Evolutionary conservation across 1,140 invertebrate species (phyloP).

Genomic region (Caerostris extrusa): DNA sequence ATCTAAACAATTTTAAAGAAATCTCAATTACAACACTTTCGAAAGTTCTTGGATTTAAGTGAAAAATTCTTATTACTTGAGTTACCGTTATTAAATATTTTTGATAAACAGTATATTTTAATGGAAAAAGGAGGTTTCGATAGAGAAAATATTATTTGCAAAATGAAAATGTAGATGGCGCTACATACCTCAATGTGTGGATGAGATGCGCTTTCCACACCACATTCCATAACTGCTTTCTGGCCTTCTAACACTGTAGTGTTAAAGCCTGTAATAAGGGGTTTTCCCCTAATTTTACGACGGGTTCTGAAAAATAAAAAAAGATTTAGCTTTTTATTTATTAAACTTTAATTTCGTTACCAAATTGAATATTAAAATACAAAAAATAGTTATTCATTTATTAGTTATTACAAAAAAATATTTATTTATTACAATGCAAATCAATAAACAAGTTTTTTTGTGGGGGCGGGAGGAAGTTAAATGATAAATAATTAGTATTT

Average conservation of each 20-base stretch:
- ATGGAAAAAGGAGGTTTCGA: neutral
- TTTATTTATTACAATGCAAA: too few species aligned
- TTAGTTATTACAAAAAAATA: too few species aligned
- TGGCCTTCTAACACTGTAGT: constrained; percentile 58
- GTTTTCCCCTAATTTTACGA: constrained; percentile 35
- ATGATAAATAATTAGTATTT: too few species aligned
- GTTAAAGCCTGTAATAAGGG: constrained; percentile 49
- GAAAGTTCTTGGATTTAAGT: neutral
- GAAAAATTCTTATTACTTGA: neutral
- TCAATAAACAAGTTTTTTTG: too few species aligned
- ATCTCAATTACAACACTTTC: too few species aligned
- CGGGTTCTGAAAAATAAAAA: constrained; percentile 26
- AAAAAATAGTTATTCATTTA: too few species aligned
- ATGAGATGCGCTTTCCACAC: constrained; percentile 44
- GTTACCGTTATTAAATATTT: neutral
- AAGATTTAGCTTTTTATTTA: too few species aligned
- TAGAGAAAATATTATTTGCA: neutral
- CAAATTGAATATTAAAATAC: too few species aligned
- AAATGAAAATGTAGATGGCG: constrained; percentile 38
- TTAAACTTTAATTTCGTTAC: too few species aligned
- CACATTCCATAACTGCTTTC: constrained; percentile 62
- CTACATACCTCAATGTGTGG: constrained; percentile 68
- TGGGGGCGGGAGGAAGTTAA: too few species aligned
- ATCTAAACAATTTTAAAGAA: too few species aligned
- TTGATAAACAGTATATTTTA: neutral